These are phyloP conservation scores for Phymastichus coffea DNA, from an alignment of 1,140 invertebrate genomes.

Conservation along the genomic window DNA sequence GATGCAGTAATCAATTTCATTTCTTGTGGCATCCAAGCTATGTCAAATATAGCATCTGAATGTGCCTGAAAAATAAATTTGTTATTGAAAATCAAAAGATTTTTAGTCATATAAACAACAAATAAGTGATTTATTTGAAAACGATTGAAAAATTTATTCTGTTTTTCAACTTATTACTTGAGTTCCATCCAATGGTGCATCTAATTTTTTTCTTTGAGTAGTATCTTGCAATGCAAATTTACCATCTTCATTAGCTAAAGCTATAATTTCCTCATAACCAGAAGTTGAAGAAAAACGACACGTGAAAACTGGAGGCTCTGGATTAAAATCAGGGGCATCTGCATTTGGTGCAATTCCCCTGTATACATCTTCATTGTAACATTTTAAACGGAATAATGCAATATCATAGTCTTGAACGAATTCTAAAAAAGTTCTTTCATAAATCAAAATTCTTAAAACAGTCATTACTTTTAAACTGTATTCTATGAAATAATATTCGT, in stretches of 20 bases:
- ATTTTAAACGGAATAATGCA: constrained; percentile 46
- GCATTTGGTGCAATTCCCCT: constrained; percentile 47
- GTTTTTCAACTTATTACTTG: too few relatives aligned
- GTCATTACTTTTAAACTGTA: too few relatives aligned
- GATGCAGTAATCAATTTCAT: constrained; percentile 79
- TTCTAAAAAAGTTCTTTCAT: constrained; percentile 40
- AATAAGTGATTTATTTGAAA: constrained; percentile 17
- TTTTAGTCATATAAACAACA: neutral
- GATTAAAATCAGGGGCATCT: constrained; percentile 36
- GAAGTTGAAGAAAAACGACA: constrained; percentile 51
- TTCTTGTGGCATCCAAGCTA: constrained; percentile 77
- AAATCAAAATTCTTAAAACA: too few relatives aligned
- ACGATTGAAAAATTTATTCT: constrained; percentile 9
- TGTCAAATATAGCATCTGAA: constrained; percentile 86
- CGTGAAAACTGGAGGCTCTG: constrained; percentile 50
- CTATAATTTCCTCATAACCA: constrained; percentile 69
- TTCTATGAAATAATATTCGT: too few relatives aligned
- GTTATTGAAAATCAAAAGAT: neutral
- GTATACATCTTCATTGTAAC: constrained; percentile 44
- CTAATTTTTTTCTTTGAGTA: constrained; percentile 25
- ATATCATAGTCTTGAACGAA: constrained; percentile 44
- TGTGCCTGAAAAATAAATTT: constrained; percentile 62
- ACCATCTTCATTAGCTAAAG: constrained; percentile 87
- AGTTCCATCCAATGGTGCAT: constrained; percentile 34
- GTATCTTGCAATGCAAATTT: constrained; percentile 67